Evolutionary conservation across 2,888 invertebrate species (phyloP), one percentile per base, ranked within the genome.

Genomic region (Orgyia antiqua): DNA sequence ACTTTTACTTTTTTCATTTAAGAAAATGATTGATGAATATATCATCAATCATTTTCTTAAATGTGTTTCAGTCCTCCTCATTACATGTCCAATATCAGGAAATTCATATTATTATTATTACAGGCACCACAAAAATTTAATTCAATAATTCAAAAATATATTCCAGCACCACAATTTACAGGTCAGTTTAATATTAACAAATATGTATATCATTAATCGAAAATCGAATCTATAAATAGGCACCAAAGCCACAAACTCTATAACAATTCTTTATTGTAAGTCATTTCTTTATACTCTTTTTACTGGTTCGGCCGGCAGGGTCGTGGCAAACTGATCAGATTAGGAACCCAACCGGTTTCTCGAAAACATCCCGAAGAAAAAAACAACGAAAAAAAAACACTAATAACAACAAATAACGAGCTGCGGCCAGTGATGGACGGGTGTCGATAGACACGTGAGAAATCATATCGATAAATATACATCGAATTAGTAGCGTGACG

Each of bases 321-420:
- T 80, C 80, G 80, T 78, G 82, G 70, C 64, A 66, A 68, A 62
- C 64, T 69, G 80, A 84, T 84, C 84, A 82, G 84, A 84, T 86
- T 83, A 83, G 77, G 42, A 63, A 52, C 44, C 45, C 32, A 51
- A 84, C 84, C 83, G 78, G 84, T 83, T 80, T 49, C 64, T 69
- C 75, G 61, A 78, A 80, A 78, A 75, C 75, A 71, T 73, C 72
- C 74, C 72, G 66, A 57, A 63, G 64, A 51, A 59, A 65, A 72
- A 69, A 65, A 71, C 29, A 4, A 23, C 10, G 9, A 4, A 57
- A 58, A 78, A 74, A 75, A 71, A 63, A 76, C 71, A 72, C 78
- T 83, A 84, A 83, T 84, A 84, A 84, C 80, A 86, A 86, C 84
- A 86, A 86, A 84, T 86, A 86, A 86, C 83, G 78, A 86, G 80